Conservation (phyloP, 2,888 invertebrate genomes). For the Pemphredon lugubris region DNA sequence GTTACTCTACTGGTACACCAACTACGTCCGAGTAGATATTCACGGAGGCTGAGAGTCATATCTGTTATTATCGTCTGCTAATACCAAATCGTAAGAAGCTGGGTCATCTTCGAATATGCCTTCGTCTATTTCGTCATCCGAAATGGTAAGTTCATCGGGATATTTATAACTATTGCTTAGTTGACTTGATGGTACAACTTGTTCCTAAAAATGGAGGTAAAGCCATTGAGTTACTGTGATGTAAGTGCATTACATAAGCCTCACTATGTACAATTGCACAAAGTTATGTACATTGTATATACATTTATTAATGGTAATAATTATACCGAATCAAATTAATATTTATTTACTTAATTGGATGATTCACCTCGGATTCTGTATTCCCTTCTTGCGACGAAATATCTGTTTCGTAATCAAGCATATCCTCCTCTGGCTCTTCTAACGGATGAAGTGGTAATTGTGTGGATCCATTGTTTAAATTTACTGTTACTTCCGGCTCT, state of each 20-base stretch:
- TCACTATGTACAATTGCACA: too few species aligned
- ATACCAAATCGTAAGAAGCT: conserved; percentile 16
- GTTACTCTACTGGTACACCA: conserved; percentile 31
- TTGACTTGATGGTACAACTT: conserved; percentile 62
- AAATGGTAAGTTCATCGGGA: conserved; percentile 49
- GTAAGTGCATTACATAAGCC: too few species aligned
- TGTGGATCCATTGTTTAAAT: conserved; percentile 42
- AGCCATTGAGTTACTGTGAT: conserved; percentile 12
- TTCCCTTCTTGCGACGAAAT: conserved; percentile 32
- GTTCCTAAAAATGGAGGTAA: conserved; percentile 50
- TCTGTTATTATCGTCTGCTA: conserved; percentile 34
- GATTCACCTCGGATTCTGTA: conserved; percentile 50
- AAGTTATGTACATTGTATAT: not conserved
- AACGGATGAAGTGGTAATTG: conserved; percentile 24
- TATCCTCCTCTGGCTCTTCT: conserved; percentile 55
- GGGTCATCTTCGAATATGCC: conserved; percentile 60
- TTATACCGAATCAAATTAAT: too few species aligned
- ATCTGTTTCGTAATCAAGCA: conserved; percentile 52
- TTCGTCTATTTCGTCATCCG: conserved; percentile 54
- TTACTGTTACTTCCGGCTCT: conserved; percentile 54
- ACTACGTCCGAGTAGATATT: conserved; percentile 32
- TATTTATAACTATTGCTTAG: conserved; percentile 54
- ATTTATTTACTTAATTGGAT: not conserved
- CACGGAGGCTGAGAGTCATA: conserved; percentile 58
- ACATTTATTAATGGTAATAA: not conserved